A percentile compares a stretch with the other conserved stretches of the same genome.
phyloP scores from a whole-genome alignment of 2,797 vertebrate genomes.

The Scolopax rusticola region DNA sequence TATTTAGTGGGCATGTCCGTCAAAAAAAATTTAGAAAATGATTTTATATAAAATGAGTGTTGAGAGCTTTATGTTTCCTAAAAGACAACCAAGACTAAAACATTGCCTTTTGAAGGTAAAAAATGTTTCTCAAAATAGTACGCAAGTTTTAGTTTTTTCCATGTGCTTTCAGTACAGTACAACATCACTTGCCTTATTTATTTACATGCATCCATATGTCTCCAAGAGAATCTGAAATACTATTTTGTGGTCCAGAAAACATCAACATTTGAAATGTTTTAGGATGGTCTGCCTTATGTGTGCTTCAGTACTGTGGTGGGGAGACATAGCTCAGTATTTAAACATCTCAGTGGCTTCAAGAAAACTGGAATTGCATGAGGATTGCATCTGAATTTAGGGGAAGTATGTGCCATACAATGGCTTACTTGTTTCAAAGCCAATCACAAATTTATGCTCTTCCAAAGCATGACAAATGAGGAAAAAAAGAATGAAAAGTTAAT shows the following conservation, averaged over 20 bases:
- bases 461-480: neutral
- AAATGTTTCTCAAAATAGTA: neutral
- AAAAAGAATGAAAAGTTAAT: neutral
- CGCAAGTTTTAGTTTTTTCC: neutral
- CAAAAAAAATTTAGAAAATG: neutral
- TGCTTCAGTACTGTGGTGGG: neutral
- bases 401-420: neutral
- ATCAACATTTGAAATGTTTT: neutral
- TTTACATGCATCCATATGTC: neutral
- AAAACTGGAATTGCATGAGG: neutral
- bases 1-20: neutral
- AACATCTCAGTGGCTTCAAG: neutral
- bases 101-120: neutral
- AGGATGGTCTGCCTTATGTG: neutral
- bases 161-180: neutral
- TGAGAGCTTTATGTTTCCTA: neutral
- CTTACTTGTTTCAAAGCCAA: neutral
- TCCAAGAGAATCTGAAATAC: neutral
- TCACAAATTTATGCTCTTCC: neutral
- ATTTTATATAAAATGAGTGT: neutral
- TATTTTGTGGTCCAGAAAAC: neutral
- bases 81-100: neutral
- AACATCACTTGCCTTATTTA: neutral
- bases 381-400: neutral
- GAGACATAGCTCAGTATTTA: neutral